phyloP scores from a whole-genome alignment of 2,113 vertebrate genomes.

The Dipodomys spectabilis region DNA sequence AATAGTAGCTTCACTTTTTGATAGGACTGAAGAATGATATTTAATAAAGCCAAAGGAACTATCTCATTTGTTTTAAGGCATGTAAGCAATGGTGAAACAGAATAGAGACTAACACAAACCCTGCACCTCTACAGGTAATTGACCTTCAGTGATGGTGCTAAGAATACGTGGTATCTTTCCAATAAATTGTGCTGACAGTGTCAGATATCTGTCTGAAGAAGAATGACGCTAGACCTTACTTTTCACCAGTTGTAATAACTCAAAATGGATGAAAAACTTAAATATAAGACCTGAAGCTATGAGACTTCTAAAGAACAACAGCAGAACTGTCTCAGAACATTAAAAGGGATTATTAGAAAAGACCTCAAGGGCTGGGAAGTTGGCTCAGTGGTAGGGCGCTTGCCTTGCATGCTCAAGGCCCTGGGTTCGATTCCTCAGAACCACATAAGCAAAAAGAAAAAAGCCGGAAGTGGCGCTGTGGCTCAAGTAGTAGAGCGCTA shows the following conservation, averaged over 20 bases:
- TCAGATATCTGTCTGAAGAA: neutral
- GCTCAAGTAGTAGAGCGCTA: no score
- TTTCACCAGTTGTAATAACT: neutral
- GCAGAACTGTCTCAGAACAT: neutral
- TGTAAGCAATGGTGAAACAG: neutral
- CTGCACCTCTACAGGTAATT: neutral
- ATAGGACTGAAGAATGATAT: neutral
- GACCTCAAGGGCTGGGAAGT: no score
- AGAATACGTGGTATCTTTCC: neutral
- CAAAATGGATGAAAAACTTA: neutral
- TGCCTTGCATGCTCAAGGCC: no score
- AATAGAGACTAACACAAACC: neutral
- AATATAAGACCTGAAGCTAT: neutral
- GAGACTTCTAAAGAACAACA: neutral
- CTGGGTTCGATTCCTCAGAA: no score
- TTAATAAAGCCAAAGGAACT: constrained; percentile 23
- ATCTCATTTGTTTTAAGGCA: neutral
- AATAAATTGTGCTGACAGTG: neutral
- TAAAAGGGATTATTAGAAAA: neutral
- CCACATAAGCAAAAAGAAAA: no score
- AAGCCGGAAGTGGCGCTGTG: no score
- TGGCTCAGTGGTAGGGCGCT: no score
- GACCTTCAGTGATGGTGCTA: neutral
- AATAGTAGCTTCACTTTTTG: neutral
- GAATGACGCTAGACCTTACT: neutral